Base-by-base conservation (phyloP, 2,888 invertebrate genomes). In the Chrysina gloriosa region DNA sequence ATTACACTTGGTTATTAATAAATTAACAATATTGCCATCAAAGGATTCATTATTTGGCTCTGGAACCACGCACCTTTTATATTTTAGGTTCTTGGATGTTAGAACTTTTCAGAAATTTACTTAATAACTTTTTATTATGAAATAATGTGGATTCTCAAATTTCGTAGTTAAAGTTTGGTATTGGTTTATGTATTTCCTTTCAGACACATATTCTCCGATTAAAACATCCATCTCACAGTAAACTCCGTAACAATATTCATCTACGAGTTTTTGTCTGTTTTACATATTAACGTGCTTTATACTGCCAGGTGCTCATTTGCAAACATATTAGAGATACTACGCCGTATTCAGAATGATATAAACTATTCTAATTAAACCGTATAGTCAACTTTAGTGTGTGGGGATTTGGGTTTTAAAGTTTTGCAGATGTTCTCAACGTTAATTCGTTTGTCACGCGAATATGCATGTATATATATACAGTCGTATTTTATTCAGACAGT, bases 331-430 rank as follows among this genome's bases (percentile, higher is more conserved):
- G 19, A 45, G 16, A 21, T 19, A 16, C 21, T 45, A 16, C 9
- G 36, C n/a, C 36, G 19, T 25, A 27, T 25, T 25, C 14, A 25
- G 9, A 48, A 25, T 14, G 25, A 23, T 25, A 27, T 27, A 25
- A 48, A 25, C 48, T 48, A 48, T 48, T 48, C 11, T 27, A 48
- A 48, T 48, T 48, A 27, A 27, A 48, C 48, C 48, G 48, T 19
- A 48, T 23, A 48, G 4, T n/a, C 14, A 27, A 4, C 3, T 14
- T 2, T 27, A n/a, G 7, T n/a, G 11, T 7, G 11, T 14, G 19
- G 16, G 9, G 45, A 45, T 19, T 45, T 19, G 2, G 45, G 45
- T 9, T 45, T 45, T 45, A 45, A 14, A 45, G 45, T 45, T 16
- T 19, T 45, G 16, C 19, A 14, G 16, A 42, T n/a, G n/a, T 36